phyloP scores from a whole-genome alignment of 2,797 vertebrate species.

The Chrosomus eos region DNA sequence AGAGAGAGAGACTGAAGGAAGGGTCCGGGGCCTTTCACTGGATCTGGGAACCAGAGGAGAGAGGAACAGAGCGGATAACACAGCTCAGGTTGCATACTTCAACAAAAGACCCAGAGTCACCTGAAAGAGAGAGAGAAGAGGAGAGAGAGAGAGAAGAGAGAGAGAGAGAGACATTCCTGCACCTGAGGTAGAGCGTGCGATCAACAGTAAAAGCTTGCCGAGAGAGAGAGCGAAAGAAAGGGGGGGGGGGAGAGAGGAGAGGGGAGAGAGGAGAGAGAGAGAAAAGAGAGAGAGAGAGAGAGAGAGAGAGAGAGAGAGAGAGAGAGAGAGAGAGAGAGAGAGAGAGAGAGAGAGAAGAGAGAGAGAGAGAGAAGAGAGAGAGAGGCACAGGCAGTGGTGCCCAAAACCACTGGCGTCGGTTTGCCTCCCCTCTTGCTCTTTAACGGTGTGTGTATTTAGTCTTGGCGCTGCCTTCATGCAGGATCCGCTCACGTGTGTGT shows the following conservation, averaged over 20 bases:
- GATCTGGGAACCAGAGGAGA: constrained; percentile 56
- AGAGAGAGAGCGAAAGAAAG: neutral
- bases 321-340: neutral
- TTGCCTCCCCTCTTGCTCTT: constrained; percentile 7
- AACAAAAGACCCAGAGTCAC: constrained; percentile 67
- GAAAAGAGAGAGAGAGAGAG: too few relatives aligned
- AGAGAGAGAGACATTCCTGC: constrained; percentile 57
- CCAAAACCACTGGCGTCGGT: constrained; percentile 38
- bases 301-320: neutral
- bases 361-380: neutral
- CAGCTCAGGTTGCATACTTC: constrained; percentile 60
- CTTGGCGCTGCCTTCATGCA: constrained; percentile 4
- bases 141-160: constrained; percentile 52
- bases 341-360: neutral
- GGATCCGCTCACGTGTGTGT: constrained; percentile 8
- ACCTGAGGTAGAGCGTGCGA: constrained; percentile 50
- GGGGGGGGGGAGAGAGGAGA: too few relatives aligned
- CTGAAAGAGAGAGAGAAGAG: constrained; percentile 51
- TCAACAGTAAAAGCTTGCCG: neutral
- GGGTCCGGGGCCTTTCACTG: constrained; percentile 52
- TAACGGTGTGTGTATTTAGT: neutral
- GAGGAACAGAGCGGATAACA: constrained; percentile 36
- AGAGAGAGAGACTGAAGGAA: constrained; percentile 31
- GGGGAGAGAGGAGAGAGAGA: too few relatives aligned
- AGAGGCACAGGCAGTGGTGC: constrained; percentile 26